These are phyloP conservation scores for Myotis findleyi DNA, from an alignment of 2,797 vertebrate genomes.

Conservation along the genomic window DNA sequence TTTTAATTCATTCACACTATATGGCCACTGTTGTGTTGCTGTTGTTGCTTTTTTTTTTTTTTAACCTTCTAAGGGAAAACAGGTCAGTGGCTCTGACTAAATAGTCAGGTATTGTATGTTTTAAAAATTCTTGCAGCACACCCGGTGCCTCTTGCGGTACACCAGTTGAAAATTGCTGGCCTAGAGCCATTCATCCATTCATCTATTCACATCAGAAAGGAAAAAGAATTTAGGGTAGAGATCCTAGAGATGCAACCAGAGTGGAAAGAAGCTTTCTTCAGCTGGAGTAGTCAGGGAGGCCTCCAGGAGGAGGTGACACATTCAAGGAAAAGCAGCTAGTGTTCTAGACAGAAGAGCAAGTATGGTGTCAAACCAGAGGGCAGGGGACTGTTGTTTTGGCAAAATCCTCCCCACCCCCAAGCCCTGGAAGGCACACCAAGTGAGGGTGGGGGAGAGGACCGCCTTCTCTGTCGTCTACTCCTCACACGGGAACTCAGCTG, in stretches of 20 bases:
- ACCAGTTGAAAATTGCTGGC: not conserved
- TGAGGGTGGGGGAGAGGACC: no score
- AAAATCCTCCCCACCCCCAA: not conserved
- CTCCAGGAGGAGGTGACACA: not conserved
- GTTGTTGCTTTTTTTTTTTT: not conserved
- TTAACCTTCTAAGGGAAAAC: not conserved
- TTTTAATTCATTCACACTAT: not conserved
- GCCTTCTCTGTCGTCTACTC: not conserved
- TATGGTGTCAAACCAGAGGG: not conserved
- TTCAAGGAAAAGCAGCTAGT: not conserved
- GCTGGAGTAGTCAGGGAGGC: not conserved
- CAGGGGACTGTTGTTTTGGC: not conserved
- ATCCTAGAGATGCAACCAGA: not conserved
- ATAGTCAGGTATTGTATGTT: not conserved
- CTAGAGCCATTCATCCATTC: not conserved
- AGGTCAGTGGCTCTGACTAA: not conserved
- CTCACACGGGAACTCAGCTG: not conserved
- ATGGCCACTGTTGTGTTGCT: not conserved
- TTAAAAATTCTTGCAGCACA: not conserved
- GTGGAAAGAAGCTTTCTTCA: not conserved
- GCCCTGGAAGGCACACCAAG: not conserved
- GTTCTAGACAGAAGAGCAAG: not conserved
- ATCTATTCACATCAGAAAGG: not conserved
- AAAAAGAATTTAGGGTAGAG: no score
- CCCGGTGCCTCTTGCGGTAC: not conserved